These are phyloP conservation scores for Epirrhoe tristata DNA, from an alignment of 2,888 invertebrate species.

Conservation along the genomic window DNA sequence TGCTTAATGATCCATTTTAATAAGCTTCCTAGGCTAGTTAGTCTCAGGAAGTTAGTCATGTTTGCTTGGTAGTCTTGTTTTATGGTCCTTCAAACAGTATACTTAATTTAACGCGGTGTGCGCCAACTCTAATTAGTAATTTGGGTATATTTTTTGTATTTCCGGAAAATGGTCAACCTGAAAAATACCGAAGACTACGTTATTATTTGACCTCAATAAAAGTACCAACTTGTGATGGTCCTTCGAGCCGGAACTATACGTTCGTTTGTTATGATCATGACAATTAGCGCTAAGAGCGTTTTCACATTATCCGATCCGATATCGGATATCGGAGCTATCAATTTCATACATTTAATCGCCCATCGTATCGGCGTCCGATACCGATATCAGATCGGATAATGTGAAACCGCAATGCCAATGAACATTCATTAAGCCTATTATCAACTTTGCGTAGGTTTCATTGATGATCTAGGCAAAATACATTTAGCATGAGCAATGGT, in stretches of 20 bases:
- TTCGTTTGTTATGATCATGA: neutral
- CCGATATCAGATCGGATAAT: too few species aligned
- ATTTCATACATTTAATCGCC: too few species aligned
- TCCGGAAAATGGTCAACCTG: too few species aligned
- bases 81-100: neutral
- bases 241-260: slow-evolving; percentile 6
- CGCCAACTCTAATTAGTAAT: too few species aligned
- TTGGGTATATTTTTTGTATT: too few species aligned
- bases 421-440: neutral
- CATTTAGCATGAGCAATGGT: too few species aligned
- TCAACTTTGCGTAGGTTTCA: neutral
- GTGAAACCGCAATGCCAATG: too few species aligned
- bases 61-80: neutral
- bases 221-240: neutral
- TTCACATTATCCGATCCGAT: too few species aligned
- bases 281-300: neutral
- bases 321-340: too few species aligned
- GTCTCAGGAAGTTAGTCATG: neutral
- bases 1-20: slow-evolving; percentile 13
- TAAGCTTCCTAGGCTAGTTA: slow-evolving; percentile 7
- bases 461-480: neutral
- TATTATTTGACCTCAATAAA: too few species aligned
- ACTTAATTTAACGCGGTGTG: neutral
- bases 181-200: too few species aligned
- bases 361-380: too few species aligned